Evolutionary conservation across 2,888 invertebrate genomes (phyloP), one percentile per base, ranked within the genome.

Genomic region (Formica aserva): DNA sequence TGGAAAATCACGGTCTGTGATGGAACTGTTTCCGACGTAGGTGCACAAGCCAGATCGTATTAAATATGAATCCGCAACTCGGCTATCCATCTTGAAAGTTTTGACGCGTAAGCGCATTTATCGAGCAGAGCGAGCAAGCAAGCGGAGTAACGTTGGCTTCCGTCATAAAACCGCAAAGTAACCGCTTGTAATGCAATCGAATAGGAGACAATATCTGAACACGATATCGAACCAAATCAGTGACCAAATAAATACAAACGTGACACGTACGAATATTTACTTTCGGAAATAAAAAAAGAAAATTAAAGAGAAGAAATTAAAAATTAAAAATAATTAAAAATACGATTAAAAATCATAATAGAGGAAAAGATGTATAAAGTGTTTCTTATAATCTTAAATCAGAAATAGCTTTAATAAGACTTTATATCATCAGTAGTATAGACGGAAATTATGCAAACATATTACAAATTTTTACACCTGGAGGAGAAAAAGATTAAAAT

Each of bases 11-110:
- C 71, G 45, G 71, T 48, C 18, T 48, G 71, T 71, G 78, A 80
- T 80, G 78, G 78, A 80, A 80, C 78, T 80, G 78, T 80, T 80
- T 80, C 78, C 60, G 78, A 80, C 78, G 60, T 78, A 48, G 78
- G 78, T 80, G 71, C 69, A 71, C 45, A 62, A 71, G 60, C 78
- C 60, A 26, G 60, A 60, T 80, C 71, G 13, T 80, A 80, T 80
- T 80, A 80, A 80, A 80, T 80, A 71, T 80, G 78, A 80, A 80
- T 80, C 78, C 78, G 71, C 78, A 80, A 80, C 69, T 60, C 78
- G 78, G 18, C 78, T 60, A 80, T 80, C 71, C 71, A 80, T 80
- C 78, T 80, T 71, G 71, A 71, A 78, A 80, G 78, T 80, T 77
- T 80, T 80, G 78, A 80, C 78, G 60, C 78, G 60, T 80, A 71